phyloP scores from a whole-genome alignment of 1,140 invertebrate genomes.

The Oreohelix idahoensis region DNA sequence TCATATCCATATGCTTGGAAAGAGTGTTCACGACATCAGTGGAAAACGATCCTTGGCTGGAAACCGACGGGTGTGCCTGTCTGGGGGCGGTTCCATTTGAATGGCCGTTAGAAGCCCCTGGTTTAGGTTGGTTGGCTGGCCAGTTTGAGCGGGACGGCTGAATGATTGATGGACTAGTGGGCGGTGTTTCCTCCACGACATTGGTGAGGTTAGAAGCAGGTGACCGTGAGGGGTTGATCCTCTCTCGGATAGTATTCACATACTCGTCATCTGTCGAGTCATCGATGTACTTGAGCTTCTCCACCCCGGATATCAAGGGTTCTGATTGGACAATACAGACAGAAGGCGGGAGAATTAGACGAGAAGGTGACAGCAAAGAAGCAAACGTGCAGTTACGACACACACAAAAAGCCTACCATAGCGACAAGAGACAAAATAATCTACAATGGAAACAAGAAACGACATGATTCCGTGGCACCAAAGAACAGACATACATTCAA shows the following conservation, averaged over 20 bases:
- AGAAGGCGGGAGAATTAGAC: background rate
- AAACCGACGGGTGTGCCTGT: background rate
- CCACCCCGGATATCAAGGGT: background rate
- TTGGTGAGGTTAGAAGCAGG: background rate
- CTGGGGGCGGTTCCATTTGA: background rate
- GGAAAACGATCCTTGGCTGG: background rate
- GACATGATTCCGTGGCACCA: background rate
- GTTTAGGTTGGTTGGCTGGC: no score
- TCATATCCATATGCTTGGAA: background rate
- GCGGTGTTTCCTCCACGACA: constrained; percentile 12
- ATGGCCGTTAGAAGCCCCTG: background rate
- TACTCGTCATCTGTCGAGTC: constrained; percentile 26
- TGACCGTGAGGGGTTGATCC: background rate
- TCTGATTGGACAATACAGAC: constrained; percentile 18
- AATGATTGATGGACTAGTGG: background rate
- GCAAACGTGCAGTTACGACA: background rate
- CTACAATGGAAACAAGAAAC: background rate
- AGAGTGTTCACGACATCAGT: background rate
- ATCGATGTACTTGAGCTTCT: constrained; percentile 28
- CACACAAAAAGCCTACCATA: no score
- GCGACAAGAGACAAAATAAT: background rate
- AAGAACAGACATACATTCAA: background rate
- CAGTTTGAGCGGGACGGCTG: background rate
- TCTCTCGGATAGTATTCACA: background rate
- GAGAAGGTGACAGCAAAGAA: background rate